Evolutionary conservation across 2,113 vertebrate species (phyloP), one percentile per base, ranked within the genome.

Genomic region (Cinclus cinclus): DNA sequence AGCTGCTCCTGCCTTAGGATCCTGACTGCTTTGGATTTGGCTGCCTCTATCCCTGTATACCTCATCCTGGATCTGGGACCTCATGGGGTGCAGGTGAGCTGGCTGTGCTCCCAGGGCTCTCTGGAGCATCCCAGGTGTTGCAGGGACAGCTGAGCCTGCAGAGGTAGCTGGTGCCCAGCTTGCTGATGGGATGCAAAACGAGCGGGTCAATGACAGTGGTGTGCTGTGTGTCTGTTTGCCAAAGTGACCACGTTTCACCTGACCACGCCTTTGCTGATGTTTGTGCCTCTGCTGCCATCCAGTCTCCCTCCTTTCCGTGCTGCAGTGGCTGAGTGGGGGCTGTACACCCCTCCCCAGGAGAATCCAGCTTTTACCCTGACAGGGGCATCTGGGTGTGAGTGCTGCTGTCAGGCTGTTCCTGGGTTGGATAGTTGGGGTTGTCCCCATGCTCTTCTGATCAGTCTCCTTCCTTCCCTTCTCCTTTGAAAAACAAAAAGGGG

Each of bases 361-460:
- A 62, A 20, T 11, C 27, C 13, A 12, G 56, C 64, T 76, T 28
- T 42, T 21, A 30, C 46, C 27, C 7, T 4, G 20, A 5, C 2
- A 0, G 10, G 24, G 9, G 16, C 10, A 1, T 37, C 42, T 81
- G 9, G 6, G 14, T 23, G 68, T 35, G 11, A 13, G 27, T 46
- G 39, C n/a, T 73, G 33, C 9, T 4, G 4, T 21, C 3, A 0
- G 24, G 15, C 4, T 64, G 6, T 24, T n/a, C 44, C 58, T 30
- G 33, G 49, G 14, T 11, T 62, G 56, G 15, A 7, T 65, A 41
- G 11, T n/a, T 60, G 62, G 20, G 7, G 6, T 7, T 68, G 33
- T 49, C 27, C 39, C 17, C 17, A 11, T 47, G 21, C 35, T 68
- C 16, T 84, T 9, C 6, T 1, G 1, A 4, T 47, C 1, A 0